phyloP scores from a whole-genome alignment of 2,888 invertebrate genomes.

The Baccha elongata region DNA sequence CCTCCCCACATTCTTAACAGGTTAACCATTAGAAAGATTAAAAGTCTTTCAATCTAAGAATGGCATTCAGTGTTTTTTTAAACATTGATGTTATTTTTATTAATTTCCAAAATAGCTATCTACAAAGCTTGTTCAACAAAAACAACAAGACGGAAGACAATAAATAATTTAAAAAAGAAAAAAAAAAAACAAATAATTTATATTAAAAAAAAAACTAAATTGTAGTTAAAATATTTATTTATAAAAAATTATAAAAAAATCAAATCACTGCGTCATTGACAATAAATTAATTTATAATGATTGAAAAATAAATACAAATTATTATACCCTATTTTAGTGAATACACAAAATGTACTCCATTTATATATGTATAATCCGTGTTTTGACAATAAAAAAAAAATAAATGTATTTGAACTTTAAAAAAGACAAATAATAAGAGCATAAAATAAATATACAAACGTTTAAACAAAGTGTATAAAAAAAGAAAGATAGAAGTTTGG shows the following conservation, averaged over 20 bases:
- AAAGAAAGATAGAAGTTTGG: slow-evolving; percentile 59
- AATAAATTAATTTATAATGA: slow-evolving; percentile 44
- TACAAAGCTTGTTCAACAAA: no score
- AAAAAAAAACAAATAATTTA: slow-evolving; percentile 6
- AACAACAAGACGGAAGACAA: slow-evolving; percentile 32
- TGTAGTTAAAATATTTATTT: slow-evolving; percentile 28
- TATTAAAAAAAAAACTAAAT: slow-evolving; percentile 16
- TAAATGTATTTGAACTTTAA: slow-evolving; percentile 14
- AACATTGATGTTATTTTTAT: no score
- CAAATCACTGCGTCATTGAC: slow-evolving; percentile 69
- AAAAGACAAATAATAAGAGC: slow-evolving; percentile 20
- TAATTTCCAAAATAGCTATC: no score
- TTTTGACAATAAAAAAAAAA: slow-evolving; percentile 54
- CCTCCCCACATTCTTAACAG: no score
- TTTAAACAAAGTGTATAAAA: slow-evolving; percentile 15
- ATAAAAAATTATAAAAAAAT: slow-evolving; percentile 27
- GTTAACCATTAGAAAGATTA: no score
- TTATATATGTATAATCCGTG: slow-evolving; percentile 40
- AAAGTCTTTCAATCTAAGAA: no score
- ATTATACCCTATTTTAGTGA: slow-evolving; percentile 6
- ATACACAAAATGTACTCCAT: slow-evolving; percentile 38
- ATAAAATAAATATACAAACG: slow-evolving; percentile 15
- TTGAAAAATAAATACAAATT: slow-evolving; percentile 18
- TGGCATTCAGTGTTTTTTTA: no score
- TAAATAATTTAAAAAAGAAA: slow-evolving; percentile 18